These are phyloP conservation scores for Barypeithes pellucidus DNA, from an alignment of 2,888 invertebrate species.

Conservation along the genomic window DNA sequence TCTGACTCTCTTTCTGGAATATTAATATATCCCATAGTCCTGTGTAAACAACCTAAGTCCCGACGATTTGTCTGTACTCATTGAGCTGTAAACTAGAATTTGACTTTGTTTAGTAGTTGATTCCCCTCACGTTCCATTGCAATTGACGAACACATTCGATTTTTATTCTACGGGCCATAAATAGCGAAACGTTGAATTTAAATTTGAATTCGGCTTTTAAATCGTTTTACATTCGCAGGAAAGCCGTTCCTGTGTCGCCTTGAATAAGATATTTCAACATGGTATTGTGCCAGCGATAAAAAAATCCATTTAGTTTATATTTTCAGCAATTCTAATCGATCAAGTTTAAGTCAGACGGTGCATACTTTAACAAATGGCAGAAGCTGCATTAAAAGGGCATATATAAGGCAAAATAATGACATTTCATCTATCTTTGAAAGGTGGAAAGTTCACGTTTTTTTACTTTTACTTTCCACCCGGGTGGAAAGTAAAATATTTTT, in stretches of 20 bases:
- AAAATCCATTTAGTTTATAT: constrained; percentile 37
- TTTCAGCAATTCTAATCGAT: constrained; percentile 10
- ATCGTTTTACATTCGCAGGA: constrained; percentile 43
- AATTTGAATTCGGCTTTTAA: constrained; percentile 47
- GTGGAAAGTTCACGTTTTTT: too few species aligned
- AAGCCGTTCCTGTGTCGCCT: constrained; percentile 38
- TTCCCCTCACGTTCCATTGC: constrained; percentile 58
- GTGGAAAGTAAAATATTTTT: too few species aligned
- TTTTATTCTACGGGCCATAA: constrained; percentile 54
- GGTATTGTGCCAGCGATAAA: constrained; percentile 31
- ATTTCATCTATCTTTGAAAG: too few species aligned
- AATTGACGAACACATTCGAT: constrained; percentile 60
- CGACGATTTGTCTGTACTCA: constrained; percentile 35
- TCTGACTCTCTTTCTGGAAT: constrained; percentile 21
- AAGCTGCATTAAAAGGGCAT: too few species aligned
- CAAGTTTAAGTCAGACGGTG: constrained; percentile 13
- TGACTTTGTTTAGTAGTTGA: constrained; percentile 47
- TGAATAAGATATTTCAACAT: constrained; percentile 43
- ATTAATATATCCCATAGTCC: constrained; percentile 29
- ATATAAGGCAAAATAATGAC: too few species aligned
- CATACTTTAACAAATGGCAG: background rate
- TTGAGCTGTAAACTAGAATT: constrained; percentile 49
- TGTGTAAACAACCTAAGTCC: constrained; percentile 32
- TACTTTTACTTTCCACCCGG: too few species aligned
- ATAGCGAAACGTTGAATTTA: constrained; percentile 49